Percentiles rank a stretch among this genome's conserved stretches.
These are phyloP conservation scores for Parasteatoda tepidariorum DNA, from an alignment of 1,140 invertebrate species.

Conservation along the genomic window DNA sequence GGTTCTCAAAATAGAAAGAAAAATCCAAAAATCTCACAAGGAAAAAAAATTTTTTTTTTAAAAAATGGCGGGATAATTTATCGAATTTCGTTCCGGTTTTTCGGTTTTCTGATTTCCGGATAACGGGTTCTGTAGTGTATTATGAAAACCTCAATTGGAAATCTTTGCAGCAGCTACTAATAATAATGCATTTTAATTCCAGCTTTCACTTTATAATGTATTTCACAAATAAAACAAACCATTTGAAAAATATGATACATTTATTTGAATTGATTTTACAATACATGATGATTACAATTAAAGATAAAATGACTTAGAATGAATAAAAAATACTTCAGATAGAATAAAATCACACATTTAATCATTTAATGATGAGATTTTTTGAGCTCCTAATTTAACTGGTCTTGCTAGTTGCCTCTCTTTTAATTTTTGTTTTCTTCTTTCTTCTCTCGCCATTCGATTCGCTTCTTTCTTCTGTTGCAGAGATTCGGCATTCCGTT, in stretches of 20 bases:
- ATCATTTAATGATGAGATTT: slow-evolving; percentile 22
- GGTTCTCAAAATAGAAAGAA: too few relatives aligned
- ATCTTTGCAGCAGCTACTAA: too few relatives aligned
- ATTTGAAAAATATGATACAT: slow-evolving; percentile 15
- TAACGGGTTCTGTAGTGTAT: too few relatives aligned
- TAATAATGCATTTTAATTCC: too few relatives aligned
- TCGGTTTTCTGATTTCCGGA: too few relatives aligned
- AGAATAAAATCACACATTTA: too few relatives aligned
- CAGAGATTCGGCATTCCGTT: slow-evolving; percentile 20
- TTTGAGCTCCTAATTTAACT: slow-evolving; percentile 42
- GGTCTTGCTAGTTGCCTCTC: slow-evolving; percentile 19
- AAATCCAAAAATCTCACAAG: too few relatives aligned
- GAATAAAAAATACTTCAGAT: background rate
- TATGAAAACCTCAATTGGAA: too few relatives aligned
- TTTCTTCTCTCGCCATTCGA: slow-evolving; percentile 25
- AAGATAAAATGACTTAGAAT: background rate
- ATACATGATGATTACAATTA: background rate
- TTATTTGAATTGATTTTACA: slow-evolving; percentile 21
- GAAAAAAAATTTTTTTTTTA: too few relatives aligned
- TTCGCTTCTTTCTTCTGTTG: slow-evolving; percentile 13
- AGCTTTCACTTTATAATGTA: too few relatives aligned
- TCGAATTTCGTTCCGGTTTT: too few relatives aligned
- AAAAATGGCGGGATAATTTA: too few relatives aligned
- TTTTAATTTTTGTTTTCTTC: slow-evolving; percentile 3
- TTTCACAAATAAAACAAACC: background rate